phyloP scores from a whole-genome alignment of 2,113 vertebrate genomes.

The Amia ocellicauda region DNA sequence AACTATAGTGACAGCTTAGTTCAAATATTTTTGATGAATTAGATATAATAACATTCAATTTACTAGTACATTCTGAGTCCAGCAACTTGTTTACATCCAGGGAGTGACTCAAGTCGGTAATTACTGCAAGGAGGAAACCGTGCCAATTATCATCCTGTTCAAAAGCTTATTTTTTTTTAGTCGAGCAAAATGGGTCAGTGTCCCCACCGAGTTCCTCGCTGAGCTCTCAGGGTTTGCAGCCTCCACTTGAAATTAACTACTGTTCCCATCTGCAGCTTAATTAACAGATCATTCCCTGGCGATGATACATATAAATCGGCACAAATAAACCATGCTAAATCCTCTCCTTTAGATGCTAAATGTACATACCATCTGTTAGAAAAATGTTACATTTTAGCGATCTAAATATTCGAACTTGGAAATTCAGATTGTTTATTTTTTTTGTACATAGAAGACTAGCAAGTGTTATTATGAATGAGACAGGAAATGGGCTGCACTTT shows the following conservation, averaged over 20 bases:
- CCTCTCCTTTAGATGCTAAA: background rate
- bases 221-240: constrained; percentile 1
- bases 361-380: background rate
- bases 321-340: constrained; percentile 11
- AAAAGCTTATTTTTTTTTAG: background rate
- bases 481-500: background rate
- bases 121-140: constrained; percentile 6
- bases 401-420: too few relatives aligned
- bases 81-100: background rate
- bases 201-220: background rate
- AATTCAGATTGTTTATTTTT: too few relatives aligned
- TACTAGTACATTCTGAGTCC: background rate
- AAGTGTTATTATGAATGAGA: too few relatives aligned
- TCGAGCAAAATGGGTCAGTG: constrained; percentile 28
- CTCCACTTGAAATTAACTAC: background rate
- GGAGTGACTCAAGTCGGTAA: constrained; percentile 8
- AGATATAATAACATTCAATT: background rate
- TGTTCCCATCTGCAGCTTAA: constrained; percentile 15
- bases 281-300: constrained; percentile 32
- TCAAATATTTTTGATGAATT: too few relatives aligned
- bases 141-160: constrained; percentile 4
- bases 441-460: too few relatives aligned
- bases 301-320: constrained; percentile 6
- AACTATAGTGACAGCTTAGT: too few relatives aligned
- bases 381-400: background rate